phyloP scores from a whole-genome alignment of 64 coral and sea anemone genomes.

The Catalaphyllia jardinei region DNA sequence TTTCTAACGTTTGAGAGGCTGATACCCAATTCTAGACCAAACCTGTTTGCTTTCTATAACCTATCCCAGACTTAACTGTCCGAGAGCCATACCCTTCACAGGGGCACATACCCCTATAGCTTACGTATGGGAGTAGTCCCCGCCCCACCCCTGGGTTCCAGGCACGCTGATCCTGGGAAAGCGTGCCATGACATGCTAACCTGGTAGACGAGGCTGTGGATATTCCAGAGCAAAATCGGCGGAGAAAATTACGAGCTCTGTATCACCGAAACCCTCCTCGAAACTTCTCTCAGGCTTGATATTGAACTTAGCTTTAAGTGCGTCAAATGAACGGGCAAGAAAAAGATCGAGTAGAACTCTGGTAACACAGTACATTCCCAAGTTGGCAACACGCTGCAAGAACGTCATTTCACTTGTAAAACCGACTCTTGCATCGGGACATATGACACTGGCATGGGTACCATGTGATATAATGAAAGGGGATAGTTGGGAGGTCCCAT shows the following conservation, averaged over 20 bases:
- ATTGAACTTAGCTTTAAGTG: background rate
- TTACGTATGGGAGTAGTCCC: no score
- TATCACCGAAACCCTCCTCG: background rate
- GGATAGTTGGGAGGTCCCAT: background rate
- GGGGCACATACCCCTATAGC: no score
- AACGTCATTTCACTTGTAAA: conserved; percentile 51
- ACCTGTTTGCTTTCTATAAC: no score
- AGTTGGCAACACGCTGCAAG: conserved; percentile 46
- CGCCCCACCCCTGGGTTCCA: no score
- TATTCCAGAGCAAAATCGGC: conserved; percentile 44
- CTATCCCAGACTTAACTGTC: no score
- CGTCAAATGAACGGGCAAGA: background rate
- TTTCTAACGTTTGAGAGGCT: no score
- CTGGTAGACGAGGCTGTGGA: conserved; percentile 16
- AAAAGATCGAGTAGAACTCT: background rate
- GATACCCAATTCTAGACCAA: no score
- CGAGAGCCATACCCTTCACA: no score
- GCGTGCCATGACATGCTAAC: no score
- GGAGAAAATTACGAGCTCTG: conserved; percentile 26
- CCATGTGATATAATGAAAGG: background rate
- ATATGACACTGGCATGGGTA: conserved; percentile 16
- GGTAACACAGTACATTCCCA: background rate
- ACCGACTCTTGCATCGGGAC: background rate
- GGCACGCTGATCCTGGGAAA: no score
- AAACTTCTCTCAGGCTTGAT: conserved; percentile 1